Evolutionary conservation across 2,888 invertebrate species (phyloP), one percentile per base, ranked within the genome.

Genomic region (Acronicta alni): DNA sequence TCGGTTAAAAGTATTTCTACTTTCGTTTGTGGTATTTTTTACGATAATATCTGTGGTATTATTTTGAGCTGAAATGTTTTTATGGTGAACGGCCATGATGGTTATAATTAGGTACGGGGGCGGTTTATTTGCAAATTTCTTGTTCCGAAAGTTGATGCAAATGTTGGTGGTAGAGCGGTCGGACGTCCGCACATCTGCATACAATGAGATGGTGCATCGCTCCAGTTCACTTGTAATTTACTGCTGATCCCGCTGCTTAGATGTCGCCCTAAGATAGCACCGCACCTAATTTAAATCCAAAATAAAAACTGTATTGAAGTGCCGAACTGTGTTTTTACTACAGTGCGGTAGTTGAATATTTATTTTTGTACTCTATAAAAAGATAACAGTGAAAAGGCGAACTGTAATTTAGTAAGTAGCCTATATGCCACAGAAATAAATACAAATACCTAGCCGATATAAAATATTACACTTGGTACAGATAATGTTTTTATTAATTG

Each of bases 181-280:
- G 67, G 73, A 72, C 81, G 82, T 78, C 69, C 64, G 68, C 70
- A 58, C 81, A 92, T 92, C 93, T 93, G 91, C 93, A 93, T 93
- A 93, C 93, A 93, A 93, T 93, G 91, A 86, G 78, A 51, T 60
- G 71, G 61, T 69, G 75, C 82, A 77, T 79, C 88, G 91, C 88
- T 89, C 91, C 91, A 92, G 89, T 89, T 92, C 76, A 64, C 54
- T 63, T 71, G 89, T 92, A 91, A 92, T 92, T 91, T 91, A 92
- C 88, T 90, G 90, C 88, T 85, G 84, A 79, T 80, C 80, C 77
- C 72, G 72, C 74, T 73, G 87, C 84, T 87, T 86, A 92, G 93
- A 93, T 93, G 91, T 92, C 92, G 88, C 84, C 85, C 78, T 77
- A 61, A 89, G 93, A 93, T 93, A 92, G 83, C 83, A 63, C 78